phyloP scores from a whole-genome alignment of 2,888 invertebrate species.

The Hypolimnas misippus region DNA sequence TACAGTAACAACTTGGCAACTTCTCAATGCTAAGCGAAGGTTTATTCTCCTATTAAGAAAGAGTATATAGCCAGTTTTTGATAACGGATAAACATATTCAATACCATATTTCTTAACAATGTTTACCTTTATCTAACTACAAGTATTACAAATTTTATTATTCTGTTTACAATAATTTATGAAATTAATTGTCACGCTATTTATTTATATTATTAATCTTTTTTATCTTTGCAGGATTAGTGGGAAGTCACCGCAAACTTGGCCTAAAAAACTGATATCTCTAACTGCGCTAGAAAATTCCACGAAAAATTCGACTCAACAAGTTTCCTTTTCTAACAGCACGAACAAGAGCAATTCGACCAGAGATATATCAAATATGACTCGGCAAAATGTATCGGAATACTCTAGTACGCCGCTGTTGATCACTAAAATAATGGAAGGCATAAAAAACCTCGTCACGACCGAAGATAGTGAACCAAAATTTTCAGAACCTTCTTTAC shows the following conservation, averaged over 20 bases:
- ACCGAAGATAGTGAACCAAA: conserved; percentile 58
- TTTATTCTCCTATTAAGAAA: too few species aligned
- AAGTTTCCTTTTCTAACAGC: conserved; percentile 37
- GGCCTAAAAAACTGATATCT: conserved; percentile 57
- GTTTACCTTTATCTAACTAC: too few species aligned
- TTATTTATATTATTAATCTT: neutral
- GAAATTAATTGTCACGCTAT: too few species aligned
- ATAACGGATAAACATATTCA: too few species aligned
- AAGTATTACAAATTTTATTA: too few species aligned
- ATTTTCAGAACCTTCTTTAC: conserved; percentile 62
- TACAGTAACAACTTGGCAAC: too few species aligned
- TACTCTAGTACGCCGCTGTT: conserved; percentile 57
- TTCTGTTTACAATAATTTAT: too few species aligned
- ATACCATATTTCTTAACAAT: too few species aligned
- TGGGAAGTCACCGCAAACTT: conserved; percentile 55
- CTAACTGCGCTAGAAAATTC: conserved; percentile 48
- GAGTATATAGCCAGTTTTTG: too few species aligned
- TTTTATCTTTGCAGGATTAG: conserved; percentile 53
- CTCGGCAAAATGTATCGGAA: conserved; percentile 46
- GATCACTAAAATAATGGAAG: conserved; percentile 62
- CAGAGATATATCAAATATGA: conserved; percentile 46
- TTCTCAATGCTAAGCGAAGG: too few species aligned
- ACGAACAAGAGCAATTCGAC: conserved; percentile 24
- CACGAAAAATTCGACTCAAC: conserved; percentile 44
- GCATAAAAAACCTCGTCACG: conserved; percentile 59